Conservation (phyloP, 2,113 vertebrate species). For the Montifringilla adamsi region DNA sequence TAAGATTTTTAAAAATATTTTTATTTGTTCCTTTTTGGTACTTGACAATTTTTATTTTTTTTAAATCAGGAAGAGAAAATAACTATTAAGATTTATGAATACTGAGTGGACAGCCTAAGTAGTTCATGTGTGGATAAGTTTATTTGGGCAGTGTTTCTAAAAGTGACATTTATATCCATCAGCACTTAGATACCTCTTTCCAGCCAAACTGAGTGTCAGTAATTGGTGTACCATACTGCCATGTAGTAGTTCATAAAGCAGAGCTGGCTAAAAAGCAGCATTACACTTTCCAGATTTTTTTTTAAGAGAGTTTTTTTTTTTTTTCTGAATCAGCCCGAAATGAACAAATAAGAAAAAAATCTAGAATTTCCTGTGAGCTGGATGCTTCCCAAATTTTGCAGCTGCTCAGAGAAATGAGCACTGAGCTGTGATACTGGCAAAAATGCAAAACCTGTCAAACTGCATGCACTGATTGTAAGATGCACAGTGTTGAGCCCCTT, state of each 20-base stretch:
- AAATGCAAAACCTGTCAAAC: conserved; percentile 38
- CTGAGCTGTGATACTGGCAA: conserved; percentile 23
- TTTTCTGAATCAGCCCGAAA: conserved; percentile 28
- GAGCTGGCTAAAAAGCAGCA: neutral
- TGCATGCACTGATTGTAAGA: neutral
- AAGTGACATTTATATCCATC: conserved; percentile 11
- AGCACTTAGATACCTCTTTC: neutral
- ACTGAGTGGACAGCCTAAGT: neutral
- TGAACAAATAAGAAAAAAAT: neutral
- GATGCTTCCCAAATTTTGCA: conserved; percentile 47
- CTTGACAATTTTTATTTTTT: neutral
- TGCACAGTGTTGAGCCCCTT: neutral
- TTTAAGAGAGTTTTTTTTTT: neutral
- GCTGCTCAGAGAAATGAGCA: conserved; percentile 43
- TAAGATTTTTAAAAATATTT: neutral
- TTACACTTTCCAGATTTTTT: neutral
- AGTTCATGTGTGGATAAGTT: neutral
- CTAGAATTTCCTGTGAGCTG: conserved; percentile 30
- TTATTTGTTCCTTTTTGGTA: neutral
- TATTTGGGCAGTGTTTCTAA: neutral
- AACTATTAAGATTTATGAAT: neutral
- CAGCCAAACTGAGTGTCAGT: conserved; percentile 6
- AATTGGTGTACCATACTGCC: neutral
- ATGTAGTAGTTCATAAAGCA: neutral
- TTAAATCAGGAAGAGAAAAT: neutral